A percentile compares a stretch with the other conserved stretches of the same genome.
Evolutionary conservation across 2,797 vertebrate genomes (phyloP).

Genomic region (Oreortyx pictus): DNA sequence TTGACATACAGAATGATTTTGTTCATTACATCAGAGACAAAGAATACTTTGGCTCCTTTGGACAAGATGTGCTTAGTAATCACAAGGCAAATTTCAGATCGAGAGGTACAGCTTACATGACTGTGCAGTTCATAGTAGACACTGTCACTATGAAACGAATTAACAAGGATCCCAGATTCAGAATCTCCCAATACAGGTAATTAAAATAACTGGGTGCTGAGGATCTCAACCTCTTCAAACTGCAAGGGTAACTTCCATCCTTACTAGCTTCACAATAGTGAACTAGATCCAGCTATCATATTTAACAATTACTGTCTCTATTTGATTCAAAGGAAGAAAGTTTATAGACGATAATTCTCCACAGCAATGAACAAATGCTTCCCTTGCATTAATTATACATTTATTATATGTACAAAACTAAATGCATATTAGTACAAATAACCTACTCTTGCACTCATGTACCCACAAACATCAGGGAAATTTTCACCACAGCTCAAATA

Average conservation of each 20-base stretch:
- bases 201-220: neutral
- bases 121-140: neutral
- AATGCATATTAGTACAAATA: constrained; percentile 36
- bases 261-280: neutral
- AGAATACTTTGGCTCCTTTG: neutral
- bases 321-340: neutral
- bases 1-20: neutral
- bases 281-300: neutral
- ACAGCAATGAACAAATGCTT: constrained; percentile 34
- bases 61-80: neutral
- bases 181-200: neutral
- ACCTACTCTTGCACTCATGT: neutral
- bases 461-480: neutral
- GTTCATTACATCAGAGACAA: neutral
- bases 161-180: neutral
- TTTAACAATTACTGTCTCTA: neutral
- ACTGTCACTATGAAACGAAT: neutral
- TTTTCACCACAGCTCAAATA: neutral
- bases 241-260: neutral
- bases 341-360: neutral
- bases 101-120: neutral
- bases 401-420: constrained; percentile 25
- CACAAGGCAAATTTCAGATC: neutral
- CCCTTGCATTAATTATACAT: constrained; percentile 18
- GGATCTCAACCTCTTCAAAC: neutral